Conservation (phyloP, 1,140 invertebrate genomes). For the Drosophila carrolli region DNA sequence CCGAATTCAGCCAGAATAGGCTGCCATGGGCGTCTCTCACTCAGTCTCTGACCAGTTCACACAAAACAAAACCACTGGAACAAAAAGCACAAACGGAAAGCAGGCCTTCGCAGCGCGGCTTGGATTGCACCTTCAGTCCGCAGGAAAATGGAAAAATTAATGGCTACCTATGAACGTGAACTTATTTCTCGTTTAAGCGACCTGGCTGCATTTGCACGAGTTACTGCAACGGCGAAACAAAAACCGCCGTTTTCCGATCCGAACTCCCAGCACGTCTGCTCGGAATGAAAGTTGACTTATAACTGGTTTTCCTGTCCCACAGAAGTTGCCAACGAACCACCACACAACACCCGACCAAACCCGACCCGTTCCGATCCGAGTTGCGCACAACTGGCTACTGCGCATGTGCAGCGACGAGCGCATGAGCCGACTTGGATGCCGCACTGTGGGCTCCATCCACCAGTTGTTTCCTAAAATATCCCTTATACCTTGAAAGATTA, state of each 20-base stretch:
- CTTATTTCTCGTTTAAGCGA: conserved; percentile 29
- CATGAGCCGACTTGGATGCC: conserved; percentile 4
- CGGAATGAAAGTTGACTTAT: conserved; percentile 84
- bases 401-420: conserved; percentile 57
- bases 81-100: conserved; percentile 12
- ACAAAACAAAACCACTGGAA: conserved; percentile 15
- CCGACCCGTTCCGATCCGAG: background rate
- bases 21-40: conserved; percentile 6
- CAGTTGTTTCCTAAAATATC: too few relatives aligned
- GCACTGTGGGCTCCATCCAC: background rate
- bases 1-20: conserved; percentile 1
- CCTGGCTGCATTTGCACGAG: conserved; percentile 26
- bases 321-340: conserved; percentile 44
- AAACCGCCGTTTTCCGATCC: conserved; percentile 54
- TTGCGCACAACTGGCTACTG: conserved; percentile 12
- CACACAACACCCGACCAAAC: too few relatives aligned
- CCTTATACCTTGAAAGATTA: too few relatives aligned
- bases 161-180: conserved; percentile 43
- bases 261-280: conserved; percentile 71
- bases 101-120: background rate
- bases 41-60: conserved; percentile 11
- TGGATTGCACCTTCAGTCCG: background rate
- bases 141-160: conserved; percentile 24
- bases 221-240: conserved; percentile 34
- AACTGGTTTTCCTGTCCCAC: conserved; percentile 75